A percentile compares a stretch with the other conserved stretches of the same genome.
Evolutionary conservation across 1,140 invertebrate genomes (phyloP).

Genomic region (Brachionus koreanus): DNA sequence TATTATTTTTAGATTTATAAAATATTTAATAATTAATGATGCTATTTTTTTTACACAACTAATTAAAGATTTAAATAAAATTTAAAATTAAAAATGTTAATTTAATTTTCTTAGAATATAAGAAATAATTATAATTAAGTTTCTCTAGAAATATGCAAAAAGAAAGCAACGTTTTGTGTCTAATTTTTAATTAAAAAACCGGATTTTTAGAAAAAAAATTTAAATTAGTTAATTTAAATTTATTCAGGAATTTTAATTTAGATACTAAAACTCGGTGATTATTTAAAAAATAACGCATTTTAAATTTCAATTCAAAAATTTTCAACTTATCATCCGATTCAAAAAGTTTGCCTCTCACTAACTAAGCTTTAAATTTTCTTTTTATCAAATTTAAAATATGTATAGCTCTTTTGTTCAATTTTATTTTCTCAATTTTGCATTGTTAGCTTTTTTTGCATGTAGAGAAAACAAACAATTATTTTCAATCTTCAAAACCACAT

Average conservation of each 20-base stretch:
- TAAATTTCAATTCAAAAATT: background rate
- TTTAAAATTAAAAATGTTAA: too few relatives aligned
- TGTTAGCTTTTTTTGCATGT: background rate
- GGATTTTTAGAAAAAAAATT: background rate
- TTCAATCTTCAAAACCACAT: background rate
- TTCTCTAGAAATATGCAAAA: too few relatives aligned
- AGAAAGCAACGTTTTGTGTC: background rate
- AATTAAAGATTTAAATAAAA: too few relatives aligned
- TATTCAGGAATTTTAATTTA: background rate
- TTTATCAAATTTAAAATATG: background rate
- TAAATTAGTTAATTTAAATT: background rate
- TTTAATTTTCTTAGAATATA: too few relatives aligned
- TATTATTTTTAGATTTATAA: too few relatives aligned
- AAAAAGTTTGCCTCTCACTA: background rate
- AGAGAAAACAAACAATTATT: background rate
- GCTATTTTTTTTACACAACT: too few relatives aligned
- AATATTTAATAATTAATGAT: too few relatives aligned
- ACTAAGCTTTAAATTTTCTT: background rate
- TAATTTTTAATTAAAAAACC: background rate
- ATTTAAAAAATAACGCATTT: background rate
- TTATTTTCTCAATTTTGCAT: background rate
- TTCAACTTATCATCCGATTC: background rate
- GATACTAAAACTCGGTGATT: background rate
- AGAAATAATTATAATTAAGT: background rate
- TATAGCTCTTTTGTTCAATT: background rate